Evolutionary conservation across 1,140 invertebrate genomes (phyloP).

Genomic region (Hormaphis cornu): DNA sequence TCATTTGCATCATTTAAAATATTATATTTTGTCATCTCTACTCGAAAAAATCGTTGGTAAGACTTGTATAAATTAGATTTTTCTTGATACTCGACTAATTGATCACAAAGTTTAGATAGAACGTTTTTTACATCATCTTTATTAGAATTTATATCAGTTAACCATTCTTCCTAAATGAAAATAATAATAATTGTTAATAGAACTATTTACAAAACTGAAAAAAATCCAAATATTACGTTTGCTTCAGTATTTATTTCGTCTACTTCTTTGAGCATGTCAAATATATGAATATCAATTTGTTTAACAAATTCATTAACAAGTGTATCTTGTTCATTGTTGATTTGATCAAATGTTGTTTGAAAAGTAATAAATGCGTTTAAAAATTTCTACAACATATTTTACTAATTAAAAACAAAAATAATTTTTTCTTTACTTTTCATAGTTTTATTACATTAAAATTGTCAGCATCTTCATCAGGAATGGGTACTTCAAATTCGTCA

Average conservation of each 20-base stretch:
- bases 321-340: background rate
- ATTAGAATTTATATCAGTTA: conserved; percentile 62
- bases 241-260: background rate
- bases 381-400: conserved; percentile 1
- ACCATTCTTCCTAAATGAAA: conserved; percentile 53
- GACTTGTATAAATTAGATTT: conserved; percentile 53
- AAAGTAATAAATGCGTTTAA: background rate
- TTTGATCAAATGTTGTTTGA: background rate
- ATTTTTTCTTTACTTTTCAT: background rate
- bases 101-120: conserved; percentile 52
- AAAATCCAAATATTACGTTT: background rate
- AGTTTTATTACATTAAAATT: conserved; percentile 34
- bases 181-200: conserved; percentile 31
- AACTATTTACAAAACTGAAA: background rate
- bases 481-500: conserved; percentile 57
- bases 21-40: conserved; percentile 1
- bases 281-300: background rate
- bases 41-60: conserved; percentile 31
- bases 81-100: conserved; percentile 51
- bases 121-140: conserved; percentile 51
- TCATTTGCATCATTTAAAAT: background rate
- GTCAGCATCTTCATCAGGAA: conserved; percentile 51
- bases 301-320: background rate
- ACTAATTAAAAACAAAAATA: background rate
- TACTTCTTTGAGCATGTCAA: background rate